These are phyloP conservation scores for Melozone crissalis DNA, from an alignment of 2,113 vertebrate species.

Conservation along the genomic window DNA sequence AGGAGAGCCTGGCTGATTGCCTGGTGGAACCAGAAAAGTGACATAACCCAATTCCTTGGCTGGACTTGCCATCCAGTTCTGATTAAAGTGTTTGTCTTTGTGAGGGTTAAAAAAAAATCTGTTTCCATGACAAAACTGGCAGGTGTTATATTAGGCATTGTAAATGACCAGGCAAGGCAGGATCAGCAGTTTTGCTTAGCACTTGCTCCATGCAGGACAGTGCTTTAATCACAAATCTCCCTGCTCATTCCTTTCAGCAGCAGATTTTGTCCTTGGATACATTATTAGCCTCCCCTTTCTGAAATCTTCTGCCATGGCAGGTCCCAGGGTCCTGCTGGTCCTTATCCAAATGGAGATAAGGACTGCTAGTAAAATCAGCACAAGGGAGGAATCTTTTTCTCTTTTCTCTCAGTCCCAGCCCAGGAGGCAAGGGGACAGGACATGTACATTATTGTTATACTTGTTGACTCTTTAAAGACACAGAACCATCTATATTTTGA, in stretches of 20 bases:
- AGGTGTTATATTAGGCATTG: neutral
- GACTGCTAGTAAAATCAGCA: neutral
- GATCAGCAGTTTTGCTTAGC: neutral
- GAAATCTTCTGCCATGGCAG: neutral
- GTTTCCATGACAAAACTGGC: neutral
- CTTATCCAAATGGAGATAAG: neutral
- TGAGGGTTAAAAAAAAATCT: neutral
- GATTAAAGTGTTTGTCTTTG: neutral
- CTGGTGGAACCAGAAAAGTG: neutral
- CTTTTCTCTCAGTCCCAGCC: neutral
- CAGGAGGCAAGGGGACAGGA: neutral
- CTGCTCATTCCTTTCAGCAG: neutral
- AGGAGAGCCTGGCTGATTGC: neutral
- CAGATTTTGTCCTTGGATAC: neutral
- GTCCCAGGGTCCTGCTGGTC: neutral
- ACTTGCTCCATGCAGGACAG: neutral
- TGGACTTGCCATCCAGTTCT: neutral
- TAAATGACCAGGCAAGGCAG: neutral
- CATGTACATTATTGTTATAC: neutral
- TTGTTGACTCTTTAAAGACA: neutral
- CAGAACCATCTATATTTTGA: neutral
- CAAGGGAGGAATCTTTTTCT: neutral
- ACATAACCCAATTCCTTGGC: accelerated
- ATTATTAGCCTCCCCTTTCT: neutral
- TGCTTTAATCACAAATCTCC: neutral